Conservation (phyloP, 1,140 invertebrate genomes). For the Anastrepha ludens region DNA sequence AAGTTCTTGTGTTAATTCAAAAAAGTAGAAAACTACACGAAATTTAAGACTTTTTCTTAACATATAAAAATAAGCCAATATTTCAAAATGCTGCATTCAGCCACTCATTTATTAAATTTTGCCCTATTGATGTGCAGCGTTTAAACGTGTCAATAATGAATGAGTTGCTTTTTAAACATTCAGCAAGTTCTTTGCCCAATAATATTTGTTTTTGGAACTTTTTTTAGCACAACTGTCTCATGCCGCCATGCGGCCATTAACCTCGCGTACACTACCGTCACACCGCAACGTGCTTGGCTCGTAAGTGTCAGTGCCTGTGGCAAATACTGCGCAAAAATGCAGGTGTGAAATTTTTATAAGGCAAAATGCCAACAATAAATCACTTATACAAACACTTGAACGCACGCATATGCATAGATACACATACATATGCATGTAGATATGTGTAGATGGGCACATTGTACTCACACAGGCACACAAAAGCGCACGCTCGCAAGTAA, state of each 20-base stretch:
- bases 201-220: not conserved
- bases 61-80: no score
- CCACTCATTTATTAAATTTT: no score
- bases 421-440: no score
- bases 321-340: conserved; percentile 35
- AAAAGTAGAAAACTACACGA: no score
- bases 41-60: no score
- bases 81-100: no score
- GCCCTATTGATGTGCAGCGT: no score
- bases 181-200: not conserved
- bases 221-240: not conserved
- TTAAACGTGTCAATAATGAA: no score
- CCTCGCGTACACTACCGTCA: not conserved
- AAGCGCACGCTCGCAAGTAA: not conserved
- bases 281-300: not conserved
- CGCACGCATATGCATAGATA: no score
- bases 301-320: not conserved
- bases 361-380: conserved; percentile 38
- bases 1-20: no score
- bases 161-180: no score
- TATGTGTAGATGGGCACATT: no score
- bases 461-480: not conserved
- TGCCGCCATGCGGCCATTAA: not conserved
- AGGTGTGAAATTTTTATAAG: conserved; percentile 25
- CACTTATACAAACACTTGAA: not conserved